Percentiles rank a stretch among this genome's conserved stretches.
These are phyloP conservation scores for Phaonia tiefii DNA, from an alignment of 2,888 invertebrate genomes.

Conservation along the genomic window DNA sequence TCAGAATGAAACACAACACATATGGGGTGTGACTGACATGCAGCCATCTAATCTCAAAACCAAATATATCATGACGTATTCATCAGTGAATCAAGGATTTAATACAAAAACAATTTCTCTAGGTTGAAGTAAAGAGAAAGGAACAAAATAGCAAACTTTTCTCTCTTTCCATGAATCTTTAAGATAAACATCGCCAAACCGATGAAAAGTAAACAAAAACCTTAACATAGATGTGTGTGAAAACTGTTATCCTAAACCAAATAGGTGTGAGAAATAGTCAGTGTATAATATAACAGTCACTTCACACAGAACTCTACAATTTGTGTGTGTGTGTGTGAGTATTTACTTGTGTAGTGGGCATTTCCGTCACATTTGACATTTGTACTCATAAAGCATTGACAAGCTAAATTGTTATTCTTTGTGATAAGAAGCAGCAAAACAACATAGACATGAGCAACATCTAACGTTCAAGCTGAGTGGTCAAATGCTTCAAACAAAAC, in stretches of 20 bases:
- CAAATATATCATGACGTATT: slow-evolving; percentile 53
- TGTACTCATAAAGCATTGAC: slow-evolving; percentile 73
- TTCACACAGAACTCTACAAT: neutral
- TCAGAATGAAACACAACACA: neutral
- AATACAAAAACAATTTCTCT: slow-evolving; percentile 19
- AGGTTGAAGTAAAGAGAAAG: slow-evolving; percentile 33
- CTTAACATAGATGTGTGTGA: no score
- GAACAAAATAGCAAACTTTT: slow-evolving; percentile 30
- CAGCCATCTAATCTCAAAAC: slow-evolving; percentile 44
- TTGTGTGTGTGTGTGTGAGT: slow-evolving; percentile 37
- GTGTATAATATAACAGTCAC: neutral
- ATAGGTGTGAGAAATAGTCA: slow-evolving; percentile 48
- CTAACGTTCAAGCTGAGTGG: slow-evolving; percentile 7
- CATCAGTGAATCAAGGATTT: slow-evolving; percentile 58
- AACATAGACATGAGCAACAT: slow-evolving; percentile 36
- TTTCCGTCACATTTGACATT: slow-evolving; percentile 61
- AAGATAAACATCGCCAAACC: slow-evolving; percentile 53
- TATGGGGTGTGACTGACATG: slow-evolving; percentile 25
- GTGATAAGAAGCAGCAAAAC: slow-evolving; percentile 61
- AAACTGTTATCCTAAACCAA: neutral
- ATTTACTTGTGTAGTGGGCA: slow-evolving; percentile 35
- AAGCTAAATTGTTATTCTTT: slow-evolving; percentile 75
- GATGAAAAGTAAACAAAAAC: no score
- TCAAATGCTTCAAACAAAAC: slow-evolving; percentile 64
- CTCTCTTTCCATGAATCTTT: slow-evolving; percentile 27